A percentile compares a stretch with the other conserved stretches of the same genome.
These are phyloP conservation scores for Oreohelix idahoensis DNA, from an alignment of 1,140 invertebrate genomes.

Conservation along the genomic window DNA sequence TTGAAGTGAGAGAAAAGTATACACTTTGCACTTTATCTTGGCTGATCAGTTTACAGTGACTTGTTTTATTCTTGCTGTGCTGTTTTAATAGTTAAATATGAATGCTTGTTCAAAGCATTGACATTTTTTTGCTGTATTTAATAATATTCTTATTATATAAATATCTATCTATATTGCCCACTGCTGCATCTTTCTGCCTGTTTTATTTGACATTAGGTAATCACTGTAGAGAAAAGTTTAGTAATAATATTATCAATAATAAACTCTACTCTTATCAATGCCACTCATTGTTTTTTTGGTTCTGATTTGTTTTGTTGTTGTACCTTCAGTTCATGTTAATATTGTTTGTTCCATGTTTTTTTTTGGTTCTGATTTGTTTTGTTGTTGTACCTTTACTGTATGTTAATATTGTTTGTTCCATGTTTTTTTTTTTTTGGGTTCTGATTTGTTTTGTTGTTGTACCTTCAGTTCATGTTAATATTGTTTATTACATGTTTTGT, in stretches of 20 bases:
- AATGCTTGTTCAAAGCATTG: background rate
- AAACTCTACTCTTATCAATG: background rate
- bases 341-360: no score
- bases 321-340: no score
- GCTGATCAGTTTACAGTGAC: background rate
- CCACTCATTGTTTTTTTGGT: no score
- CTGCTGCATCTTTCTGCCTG: background rate
- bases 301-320: no score
- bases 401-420: no score
- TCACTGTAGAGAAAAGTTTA: background rate
- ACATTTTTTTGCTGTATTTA: background rate
- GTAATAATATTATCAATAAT: background rate
- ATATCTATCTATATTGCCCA: background rate
- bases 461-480: no score
- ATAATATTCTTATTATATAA: background rate
- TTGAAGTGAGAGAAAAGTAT: background rate
- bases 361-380: no score
- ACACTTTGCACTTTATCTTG: background rate
- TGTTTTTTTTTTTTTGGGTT: no score
- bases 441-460: no score
- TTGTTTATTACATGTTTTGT: no score
- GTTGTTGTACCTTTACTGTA: no score
- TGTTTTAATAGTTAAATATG: background rate
- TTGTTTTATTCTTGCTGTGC: background rate
- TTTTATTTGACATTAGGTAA: background rate